Base-by-base conservation (phyloP, 1,140 invertebrate genomes). In the Paralvinella palmiformis region DNA sequence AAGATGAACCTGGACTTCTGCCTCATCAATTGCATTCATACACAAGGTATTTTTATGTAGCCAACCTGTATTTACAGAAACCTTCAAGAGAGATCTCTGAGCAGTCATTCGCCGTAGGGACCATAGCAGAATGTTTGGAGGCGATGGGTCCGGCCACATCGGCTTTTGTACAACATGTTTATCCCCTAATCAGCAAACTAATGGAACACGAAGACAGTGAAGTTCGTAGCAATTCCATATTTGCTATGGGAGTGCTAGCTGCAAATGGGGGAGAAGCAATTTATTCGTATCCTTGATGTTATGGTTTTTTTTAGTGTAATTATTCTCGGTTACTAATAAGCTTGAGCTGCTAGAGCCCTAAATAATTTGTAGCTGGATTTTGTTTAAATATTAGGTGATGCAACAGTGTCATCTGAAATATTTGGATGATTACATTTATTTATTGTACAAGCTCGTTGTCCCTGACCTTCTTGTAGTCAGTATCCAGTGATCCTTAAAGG, bases 211-310 rank as follows among this genome's bases (percentile, higher is more conserved):
- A 82, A 2, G 84, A 86, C 68, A 85, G 85, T 31, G 86, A 90
- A 78, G 87, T 91, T 1, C 82, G 89, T 27, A 90, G 89, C 71
- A 92, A 92, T 79, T 83, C 87, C 0, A 86, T 88, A 41, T 91
- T 84, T 79, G 89, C 87, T 29, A 78, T 91, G 29, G 90, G 90
- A 13, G 88, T 91, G 73, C 81, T 91, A 48, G 85, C 84, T 33
- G 74, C 73, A 24, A 79, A 87, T 74, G 85, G 85, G 45, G 86
- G 85, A 72, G 84, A 86, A 55, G 69, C 75, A n/a, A 72, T 86
- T 65, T 84, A 81, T 69, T 72, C 76, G 83, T 87, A 85, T 84
- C 83, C 83, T 84, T 84, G 75, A 56, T 6, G 22, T 10, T 27
- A n/a, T 27, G 55, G 22, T 35, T n/a, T 32, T 3, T 15, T 15